These are phyloP conservation scores for Ephestia elutella DNA, from an alignment of 1,140 invertebrate species.

Conservation along the genomic window DNA sequence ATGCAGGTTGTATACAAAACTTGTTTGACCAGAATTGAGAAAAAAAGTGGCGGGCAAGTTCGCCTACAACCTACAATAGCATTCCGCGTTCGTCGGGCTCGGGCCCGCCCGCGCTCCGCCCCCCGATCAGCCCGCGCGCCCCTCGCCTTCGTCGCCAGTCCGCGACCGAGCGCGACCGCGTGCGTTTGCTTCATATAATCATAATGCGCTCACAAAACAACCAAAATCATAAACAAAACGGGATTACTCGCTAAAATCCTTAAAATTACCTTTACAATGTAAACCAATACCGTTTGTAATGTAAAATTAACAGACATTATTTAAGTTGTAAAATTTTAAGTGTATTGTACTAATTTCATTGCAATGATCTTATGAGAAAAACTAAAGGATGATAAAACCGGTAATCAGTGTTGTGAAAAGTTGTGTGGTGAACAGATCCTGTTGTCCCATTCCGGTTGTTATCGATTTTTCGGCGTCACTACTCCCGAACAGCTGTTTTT, in stretches of 20 bases:
- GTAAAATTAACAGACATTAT: conserved; percentile 17
- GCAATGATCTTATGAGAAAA: conserved; percentile 23
- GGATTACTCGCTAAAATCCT: conserved; percentile 19
- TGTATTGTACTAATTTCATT: conserved; percentile 14
- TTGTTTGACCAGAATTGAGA: conserved; percentile 72
- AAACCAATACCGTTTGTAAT: conserved; percentile 13
- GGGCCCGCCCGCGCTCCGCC: conserved; percentile 52
- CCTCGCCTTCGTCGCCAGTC: conserved; percentile 39
- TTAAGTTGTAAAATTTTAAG: conserved; percentile 9
- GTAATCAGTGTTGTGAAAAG: conserved; percentile 44
- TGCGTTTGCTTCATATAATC: conserved; percentile 27
- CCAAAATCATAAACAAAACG: conserved; percentile 36
- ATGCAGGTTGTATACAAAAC: conserved; percentile 73
- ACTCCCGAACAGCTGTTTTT: conserved; percentile 61
- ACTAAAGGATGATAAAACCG: conserved; percentile 33
- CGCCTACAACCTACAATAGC: conserved; percentile 72
- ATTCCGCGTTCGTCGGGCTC: conserved; percentile 51
- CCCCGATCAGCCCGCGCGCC: conserved; percentile 36
- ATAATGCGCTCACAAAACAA: conserved; percentile 35
- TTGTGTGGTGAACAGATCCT: conserved; percentile 41
- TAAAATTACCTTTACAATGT: conserved; percentile 3
- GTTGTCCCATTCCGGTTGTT: conserved; percentile 44
- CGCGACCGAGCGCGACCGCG: conserved; percentile 51
- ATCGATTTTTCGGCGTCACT: conserved; percentile 59
- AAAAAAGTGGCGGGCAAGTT: conserved; percentile 71